Evolutionary conservation across 2,113 vertebrate genomes (phyloP), one percentile per base, ranked within the genome.

Genomic region (Sorex fumeus): DNA sequence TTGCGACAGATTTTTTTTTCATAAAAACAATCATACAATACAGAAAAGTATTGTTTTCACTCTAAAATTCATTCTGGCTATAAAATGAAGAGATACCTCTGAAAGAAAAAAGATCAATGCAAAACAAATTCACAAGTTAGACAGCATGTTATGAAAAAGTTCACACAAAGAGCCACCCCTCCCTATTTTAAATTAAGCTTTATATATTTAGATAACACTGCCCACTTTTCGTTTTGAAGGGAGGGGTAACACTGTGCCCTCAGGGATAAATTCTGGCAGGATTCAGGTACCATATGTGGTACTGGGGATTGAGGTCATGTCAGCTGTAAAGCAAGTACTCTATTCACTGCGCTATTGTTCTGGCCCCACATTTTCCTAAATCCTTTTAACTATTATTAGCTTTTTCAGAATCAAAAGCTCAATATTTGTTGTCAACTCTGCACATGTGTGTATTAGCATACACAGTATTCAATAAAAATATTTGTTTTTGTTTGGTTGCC

Each of bases 31-130:
- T 10, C 60, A 28, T 8, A 71, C 40, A 85, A 3, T 67, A 88
- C 32, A 78, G 76, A 85, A 91, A 70, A n/a, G 7, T 95, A 19
- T 67, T 67, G 88, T 85, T 45, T 96, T 93, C 47, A 6, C 74
- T 91, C 30, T 67, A 85, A 96, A 96, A 93, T 70, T 47, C 72
- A 23, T 32, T 97, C 77, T 2, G 8, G n/a, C 32, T 94, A 28
- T 88, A 85, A 84, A 97, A 95, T 30, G 2, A 91, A 84, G 83
- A 79, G 67, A 67, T 60, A 87, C 67, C 23, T 81, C 53, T 87
- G 3, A 7, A 91, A 96, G 93, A 94, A 23, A 85, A 75, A 93
- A 43, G 30, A 50, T 30, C 19, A 81, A 40, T 36, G 28, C 45
- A 43, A 90, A 94, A 84, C 64, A 84, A 89, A 87, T 75, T 80